Base-by-base conservation (phyloP, 2,888 invertebrate genomes). In the Eustalomyia histrio region DNA sequence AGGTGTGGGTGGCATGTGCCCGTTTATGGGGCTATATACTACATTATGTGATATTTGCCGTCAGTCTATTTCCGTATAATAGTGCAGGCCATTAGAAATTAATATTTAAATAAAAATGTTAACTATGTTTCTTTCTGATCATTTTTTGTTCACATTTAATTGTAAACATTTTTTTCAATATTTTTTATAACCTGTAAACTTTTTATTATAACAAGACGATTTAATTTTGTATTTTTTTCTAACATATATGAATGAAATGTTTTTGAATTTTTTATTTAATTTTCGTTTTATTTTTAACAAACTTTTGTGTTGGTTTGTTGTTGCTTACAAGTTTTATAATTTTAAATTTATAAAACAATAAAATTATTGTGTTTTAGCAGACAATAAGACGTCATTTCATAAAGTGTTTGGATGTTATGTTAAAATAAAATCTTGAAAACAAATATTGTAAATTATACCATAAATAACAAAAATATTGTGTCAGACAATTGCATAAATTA, bases 1-100 rank as follows among this genome's bases (percentile, higher is more conserved):
- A 63, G 63, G 63, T 50, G 63, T 63, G 29, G 63, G 63, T 50
- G 63, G 50, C 63, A 63, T 17, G 50, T 29, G 50, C 63, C 29
- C 47, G 63, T 63, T 24, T 63, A 12, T 24, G 14, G 9, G 29
- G 50, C 17, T 29, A 63, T 50, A 39, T 39, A 39, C n/a, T n/a
- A 12, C 4, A 21, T 24, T 58, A 16, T 16, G 17, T 53, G 18
- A 5, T n/a, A 16, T 2, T 24, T 21, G 17, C 10, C 18, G 24
- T 14, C 4, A 55, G 14, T 39, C 10, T 24, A 63, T 63, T 63
- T 47, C 61, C 61, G 47, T 47, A 43, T 43, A 43, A 63, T n/a
- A 14, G 8, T 7, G 16, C n/a, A 16, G 16, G n/a, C 6, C 16
- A 47, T 29, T 50, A 5, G 14, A 47, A 47, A 14, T n/a, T 47